phyloP scores from a whole-genome alignment of 2,113 vertebrate genomes.

The Pyrgilauda ruficollis region DNA sequence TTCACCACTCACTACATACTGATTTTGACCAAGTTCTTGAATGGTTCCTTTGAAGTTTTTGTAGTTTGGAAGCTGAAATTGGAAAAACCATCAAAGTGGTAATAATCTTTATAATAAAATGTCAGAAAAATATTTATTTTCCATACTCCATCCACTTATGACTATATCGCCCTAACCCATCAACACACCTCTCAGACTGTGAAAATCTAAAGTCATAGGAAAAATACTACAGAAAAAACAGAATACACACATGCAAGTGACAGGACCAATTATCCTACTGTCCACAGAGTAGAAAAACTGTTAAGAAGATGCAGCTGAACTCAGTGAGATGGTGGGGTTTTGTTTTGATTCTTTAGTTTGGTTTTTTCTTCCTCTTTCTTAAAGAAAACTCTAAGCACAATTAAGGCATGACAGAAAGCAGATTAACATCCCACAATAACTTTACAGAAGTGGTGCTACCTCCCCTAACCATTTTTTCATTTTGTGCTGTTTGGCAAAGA shows the following conservation, averaged over 20 bases:
- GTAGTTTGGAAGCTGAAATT: conserved; percentile 91
- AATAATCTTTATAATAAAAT: not conserved
- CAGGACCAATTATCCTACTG: not conserved
- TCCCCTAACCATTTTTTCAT: not conserved
- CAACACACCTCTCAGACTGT: not conserved
- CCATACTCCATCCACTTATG: not conserved
- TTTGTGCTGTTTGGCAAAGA: not conserved
- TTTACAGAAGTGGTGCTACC: not conserved
- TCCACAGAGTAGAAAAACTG: not conserved
- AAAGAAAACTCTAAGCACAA: not conserved
- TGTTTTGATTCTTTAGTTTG: not conserved
- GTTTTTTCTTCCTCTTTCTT: not conserved
- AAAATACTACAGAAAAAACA: not conserved
- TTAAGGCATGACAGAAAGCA: not conserved
- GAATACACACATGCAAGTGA: not conserved
- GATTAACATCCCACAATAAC: not conserved
- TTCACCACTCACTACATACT: conserved; percentile 95
- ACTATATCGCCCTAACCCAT: not conserved
- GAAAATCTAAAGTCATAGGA: not conserved
- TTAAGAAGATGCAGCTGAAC: not conserved
- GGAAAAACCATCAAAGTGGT: not conserved
- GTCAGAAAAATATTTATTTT: not conserved
- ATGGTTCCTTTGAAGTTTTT: conserved; percentile 96
- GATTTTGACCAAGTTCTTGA: conserved; percentile 95
- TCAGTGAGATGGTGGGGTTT: not conserved